Conservation (phyloP, 2,888 invertebrate species). For the Charanyca ferruginea region DNA sequence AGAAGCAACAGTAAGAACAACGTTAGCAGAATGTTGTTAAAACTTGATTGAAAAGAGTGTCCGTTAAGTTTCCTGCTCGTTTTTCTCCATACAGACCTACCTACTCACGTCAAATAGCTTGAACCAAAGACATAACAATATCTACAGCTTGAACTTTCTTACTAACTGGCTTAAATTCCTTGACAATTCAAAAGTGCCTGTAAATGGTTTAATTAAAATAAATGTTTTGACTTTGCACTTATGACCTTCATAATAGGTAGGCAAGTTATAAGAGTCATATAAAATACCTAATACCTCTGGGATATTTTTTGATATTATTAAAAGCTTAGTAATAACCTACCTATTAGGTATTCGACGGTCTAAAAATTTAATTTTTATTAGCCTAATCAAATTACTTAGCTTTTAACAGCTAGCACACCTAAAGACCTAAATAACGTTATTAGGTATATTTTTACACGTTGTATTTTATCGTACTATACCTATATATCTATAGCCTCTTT, state of each 20-base stretch:
- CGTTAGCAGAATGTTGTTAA: too few species aligned
- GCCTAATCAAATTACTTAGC: slow-evolving; percentile 1
- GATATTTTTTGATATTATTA: slow-evolving; percentile 7
- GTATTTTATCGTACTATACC: too few species aligned
- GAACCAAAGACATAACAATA: too few species aligned
- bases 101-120: too few species aligned
- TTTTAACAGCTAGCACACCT: neutral
- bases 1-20: too few species aligned
- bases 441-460: neutral
- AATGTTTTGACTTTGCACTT: neutral
- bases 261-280: neutral
- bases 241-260: neutral
- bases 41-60: too few species aligned
- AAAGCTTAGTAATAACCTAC: neutral
- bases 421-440: neutral
- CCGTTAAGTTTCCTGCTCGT: too few species aligned
- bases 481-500: neutral
- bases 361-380: neutral
- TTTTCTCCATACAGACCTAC: neutral
- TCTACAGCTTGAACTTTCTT: neutral
- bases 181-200: neutral
- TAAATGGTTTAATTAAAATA: neutral
- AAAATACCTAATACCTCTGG: neutral
- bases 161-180: neutral
- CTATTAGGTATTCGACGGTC: neutral